A percentile compares a stretch with the other conserved stretches of the same genome.
phyloP scores from a whole-genome alignment of 2,113 vertebrate genomes.

The Lepidothrix coronata region DNA sequence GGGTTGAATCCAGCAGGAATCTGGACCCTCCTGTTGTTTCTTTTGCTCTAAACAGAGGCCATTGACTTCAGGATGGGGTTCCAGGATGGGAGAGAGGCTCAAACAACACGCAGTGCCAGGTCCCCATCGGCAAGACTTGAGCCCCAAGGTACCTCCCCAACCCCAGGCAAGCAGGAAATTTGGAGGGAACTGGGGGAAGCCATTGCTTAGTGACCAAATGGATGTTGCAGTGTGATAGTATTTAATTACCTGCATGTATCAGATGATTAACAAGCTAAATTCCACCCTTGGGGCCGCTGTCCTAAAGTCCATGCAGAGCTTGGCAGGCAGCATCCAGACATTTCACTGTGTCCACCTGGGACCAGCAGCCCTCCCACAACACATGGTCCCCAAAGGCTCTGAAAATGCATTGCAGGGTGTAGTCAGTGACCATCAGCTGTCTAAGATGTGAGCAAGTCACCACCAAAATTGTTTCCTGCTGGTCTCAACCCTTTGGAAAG shows the following conservation, averaged over 20 bases:
- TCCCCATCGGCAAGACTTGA: not conserved
- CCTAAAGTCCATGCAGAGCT: not conserved
- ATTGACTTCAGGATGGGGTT: not conserved
- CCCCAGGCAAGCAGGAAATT: accelerated
- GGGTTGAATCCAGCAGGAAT: not conserved
- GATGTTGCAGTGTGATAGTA: not conserved
- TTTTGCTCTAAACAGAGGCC: not conserved
- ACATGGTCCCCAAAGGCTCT: not conserved
- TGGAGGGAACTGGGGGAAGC: not conserved
- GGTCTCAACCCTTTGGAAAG: not conserved
- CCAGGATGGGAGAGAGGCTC: not conserved
- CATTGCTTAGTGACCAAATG: not conserved
- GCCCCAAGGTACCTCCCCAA: not conserved
- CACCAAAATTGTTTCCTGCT: not conserved
- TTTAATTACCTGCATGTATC: not conserved
- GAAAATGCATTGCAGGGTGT: not conserved
- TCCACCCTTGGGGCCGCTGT: not conserved
- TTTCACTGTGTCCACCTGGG: not conserved
- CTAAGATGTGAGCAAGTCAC: not conserved
- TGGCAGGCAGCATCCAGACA: not conserved
- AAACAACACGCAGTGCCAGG: not conserved
- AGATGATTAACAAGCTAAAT: not conserved
- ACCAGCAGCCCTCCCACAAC: not conserved
- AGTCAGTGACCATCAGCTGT: not conserved
- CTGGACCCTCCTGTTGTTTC: not conserved